phyloP scores from a whole-genome alignment of 2,888 invertebrate species.

The Plagodis dolabraria region DNA sequence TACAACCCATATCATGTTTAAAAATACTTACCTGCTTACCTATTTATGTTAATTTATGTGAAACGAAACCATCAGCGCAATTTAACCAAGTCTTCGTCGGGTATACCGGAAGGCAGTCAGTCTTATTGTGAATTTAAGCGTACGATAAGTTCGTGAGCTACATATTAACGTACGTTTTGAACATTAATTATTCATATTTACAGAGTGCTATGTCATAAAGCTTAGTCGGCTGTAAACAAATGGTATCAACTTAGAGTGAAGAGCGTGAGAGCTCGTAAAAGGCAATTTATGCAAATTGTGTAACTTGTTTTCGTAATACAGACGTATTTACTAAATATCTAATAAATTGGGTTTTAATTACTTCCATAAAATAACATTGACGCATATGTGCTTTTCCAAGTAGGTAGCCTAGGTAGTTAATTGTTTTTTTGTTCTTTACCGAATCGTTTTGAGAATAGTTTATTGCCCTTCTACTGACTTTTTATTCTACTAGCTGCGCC shows the following conservation, averaged over 20 bases:
- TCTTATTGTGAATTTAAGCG: constrained; percentile 18
- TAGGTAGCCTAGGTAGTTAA: too few species aligned
- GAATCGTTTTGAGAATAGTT: too few species aligned
- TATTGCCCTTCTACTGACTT: too few species aligned
- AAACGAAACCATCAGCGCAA: constrained; percentile 3
- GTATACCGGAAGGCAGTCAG: constrained; percentile 13
- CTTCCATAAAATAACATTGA: too few species aligned
- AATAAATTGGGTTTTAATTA: too few species aligned
- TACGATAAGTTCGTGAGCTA: constrained; percentile 20
- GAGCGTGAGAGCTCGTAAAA: constrained; percentile 30
- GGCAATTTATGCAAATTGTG: constrained; percentile 28
- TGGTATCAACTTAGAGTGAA: constrained; percentile 24
- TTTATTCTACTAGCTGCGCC: too few species aligned
- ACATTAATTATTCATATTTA: constrained; percentile 26
- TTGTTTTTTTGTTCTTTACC: too few species aligned
- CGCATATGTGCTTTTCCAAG: too few species aligned
- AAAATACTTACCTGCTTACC: neutral
- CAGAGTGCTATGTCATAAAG: constrained; percentile 16
- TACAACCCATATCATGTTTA: too few species aligned
- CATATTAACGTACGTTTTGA: constrained; percentile 22
- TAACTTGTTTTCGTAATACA: constrained; percentile 23
- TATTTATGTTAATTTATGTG: constrained; percentile 15
- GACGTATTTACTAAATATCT: constrained; percentile 3
- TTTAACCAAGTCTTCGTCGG: neutral
- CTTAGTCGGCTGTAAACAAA: constrained; percentile 18